A percentile compares a stretch with the other conserved stretches of the same genome.
phyloP scores from a whole-genome alignment of 2,113 vertebrate genomes.

The Eidolon helvum region DNA sequence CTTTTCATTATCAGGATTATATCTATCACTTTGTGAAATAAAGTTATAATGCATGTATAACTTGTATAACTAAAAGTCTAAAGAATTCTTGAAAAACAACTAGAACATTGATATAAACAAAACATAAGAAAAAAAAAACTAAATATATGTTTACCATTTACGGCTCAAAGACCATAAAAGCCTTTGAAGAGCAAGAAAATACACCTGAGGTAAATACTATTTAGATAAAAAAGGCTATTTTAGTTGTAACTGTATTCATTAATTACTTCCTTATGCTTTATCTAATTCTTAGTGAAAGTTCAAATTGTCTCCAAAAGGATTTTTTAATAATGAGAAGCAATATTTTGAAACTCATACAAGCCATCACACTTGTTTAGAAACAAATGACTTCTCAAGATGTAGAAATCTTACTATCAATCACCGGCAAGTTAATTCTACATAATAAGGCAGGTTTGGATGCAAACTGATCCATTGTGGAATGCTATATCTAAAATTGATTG shows the following conservation, averaged over 20 bases:
- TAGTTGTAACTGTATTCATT: neutral
- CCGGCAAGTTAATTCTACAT: constrained; percentile 87
- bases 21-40: neutral
- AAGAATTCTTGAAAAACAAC: neutral
- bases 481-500: constrained; percentile 88
- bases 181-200: constrained; percentile 8
- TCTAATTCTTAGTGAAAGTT: constrained; percentile 40
- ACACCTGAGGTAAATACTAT: neutral
- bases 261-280: neutral
- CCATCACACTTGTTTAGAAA: constrained; percentile 84
- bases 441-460: constrained; percentile 87
- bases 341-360: constrained; percentile 72
- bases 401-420: constrained; percentile 88
- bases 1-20: neutral
- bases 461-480: constrained; percentile 85
- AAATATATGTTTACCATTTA: neutral
- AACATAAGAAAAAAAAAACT: neutral
- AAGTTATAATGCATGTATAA: neutral
- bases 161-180: neutral
- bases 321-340: constrained; percentile 65
- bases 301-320: constrained; percentile 56
- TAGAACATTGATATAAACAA: constrained; percentile 19
- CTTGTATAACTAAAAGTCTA: neutral
- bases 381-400: constrained; percentile 85
- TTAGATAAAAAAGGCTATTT: neutral